Percentiles rank a stretch among this genome's conserved stretches.
Conservation (phyloP, 2,113 vertebrate genomes). For the Rhinoptilus africanus region DNA sequence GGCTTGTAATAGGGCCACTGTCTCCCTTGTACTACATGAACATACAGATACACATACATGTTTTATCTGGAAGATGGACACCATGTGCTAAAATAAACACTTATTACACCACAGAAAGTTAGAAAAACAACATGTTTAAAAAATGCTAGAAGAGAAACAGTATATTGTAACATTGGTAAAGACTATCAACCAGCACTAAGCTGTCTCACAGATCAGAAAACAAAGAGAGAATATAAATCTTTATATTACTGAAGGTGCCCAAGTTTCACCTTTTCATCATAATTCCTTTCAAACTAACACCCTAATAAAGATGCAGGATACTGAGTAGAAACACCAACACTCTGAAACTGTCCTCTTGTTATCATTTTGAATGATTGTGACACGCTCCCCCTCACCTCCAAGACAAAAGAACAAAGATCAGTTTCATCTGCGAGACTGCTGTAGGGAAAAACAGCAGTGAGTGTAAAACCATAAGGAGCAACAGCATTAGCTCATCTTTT, state of each 20-base stretch:
- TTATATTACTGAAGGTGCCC: not conserved
- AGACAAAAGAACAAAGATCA: constrained; percentile 46
- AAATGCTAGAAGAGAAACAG: not conserved
- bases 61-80: not conserved
- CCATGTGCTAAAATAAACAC: not conserved
- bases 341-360: not conserved
- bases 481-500: constrained; percentile 28
- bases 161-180: not conserved
- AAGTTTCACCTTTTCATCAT: not conserved
- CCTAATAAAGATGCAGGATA: not conserved
- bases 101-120: not conserved
- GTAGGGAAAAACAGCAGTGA: not conserved
- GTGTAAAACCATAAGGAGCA: not conserved
- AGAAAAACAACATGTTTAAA: not conserved
- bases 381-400: not conserved
- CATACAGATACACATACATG: not conserved
- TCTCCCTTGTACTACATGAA: not conserved
- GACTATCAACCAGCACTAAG: not conserved
- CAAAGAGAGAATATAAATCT: not conserved
- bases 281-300: not conserved
- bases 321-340: not conserved
- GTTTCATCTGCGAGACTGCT: not conserved
- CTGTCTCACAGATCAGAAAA: not conserved
- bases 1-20: not conserved
- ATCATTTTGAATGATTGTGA: not conserved